Conservation (phyloP, 2,888 invertebrate genomes). For the Nomada fabriciana region DNA sequence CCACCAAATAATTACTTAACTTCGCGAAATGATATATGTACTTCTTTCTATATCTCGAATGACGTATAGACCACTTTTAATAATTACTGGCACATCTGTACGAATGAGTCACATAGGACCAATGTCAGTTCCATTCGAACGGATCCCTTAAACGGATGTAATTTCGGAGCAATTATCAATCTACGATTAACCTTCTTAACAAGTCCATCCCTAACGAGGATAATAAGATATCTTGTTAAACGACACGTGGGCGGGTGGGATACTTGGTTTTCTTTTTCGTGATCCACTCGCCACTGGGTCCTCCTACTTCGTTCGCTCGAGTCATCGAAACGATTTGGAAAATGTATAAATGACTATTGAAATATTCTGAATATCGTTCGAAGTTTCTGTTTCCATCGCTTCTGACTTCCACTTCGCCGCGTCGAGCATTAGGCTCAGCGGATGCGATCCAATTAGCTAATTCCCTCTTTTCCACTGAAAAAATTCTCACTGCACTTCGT, state of each 20-base stretch:
- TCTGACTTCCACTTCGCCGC: background rate
- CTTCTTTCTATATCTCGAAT: too few relatives aligned
- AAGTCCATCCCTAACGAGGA: conserved; percentile 52
- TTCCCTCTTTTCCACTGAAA: background rate
- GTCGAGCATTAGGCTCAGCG: background rate
- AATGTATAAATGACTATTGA: background rate
- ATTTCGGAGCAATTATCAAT: conserved; percentile 68
- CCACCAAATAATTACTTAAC: too few relatives aligned
- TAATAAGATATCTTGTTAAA: conserved; percentile 53
- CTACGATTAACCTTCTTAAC: conserved; percentile 60
- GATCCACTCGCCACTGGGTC: background rate
- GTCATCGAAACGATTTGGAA: conserved; percentile 6
- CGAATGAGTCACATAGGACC: conserved; percentile 12
- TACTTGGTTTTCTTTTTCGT: conserved; percentile 28
- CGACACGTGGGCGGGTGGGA: conserved; percentile 49
- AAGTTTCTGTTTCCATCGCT: conserved; percentile 7
- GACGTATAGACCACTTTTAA: too few relatives aligned
- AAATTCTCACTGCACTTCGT: background rate
- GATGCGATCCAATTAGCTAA: conserved; percentile 26
- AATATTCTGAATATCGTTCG: background rate
- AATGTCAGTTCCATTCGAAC: conserved; percentile 59
- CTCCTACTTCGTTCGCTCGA: conserved; percentile 24
- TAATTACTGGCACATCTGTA: background rate
- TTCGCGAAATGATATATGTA: too few relatives aligned
- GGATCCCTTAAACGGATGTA: conserved; percentile 48